Evolutionary conservation across 2,888 invertebrate genomes (phyloP), one percentile per base, ranked within the genome.

Genomic region (Dicyrtoma fusca): DNA sequence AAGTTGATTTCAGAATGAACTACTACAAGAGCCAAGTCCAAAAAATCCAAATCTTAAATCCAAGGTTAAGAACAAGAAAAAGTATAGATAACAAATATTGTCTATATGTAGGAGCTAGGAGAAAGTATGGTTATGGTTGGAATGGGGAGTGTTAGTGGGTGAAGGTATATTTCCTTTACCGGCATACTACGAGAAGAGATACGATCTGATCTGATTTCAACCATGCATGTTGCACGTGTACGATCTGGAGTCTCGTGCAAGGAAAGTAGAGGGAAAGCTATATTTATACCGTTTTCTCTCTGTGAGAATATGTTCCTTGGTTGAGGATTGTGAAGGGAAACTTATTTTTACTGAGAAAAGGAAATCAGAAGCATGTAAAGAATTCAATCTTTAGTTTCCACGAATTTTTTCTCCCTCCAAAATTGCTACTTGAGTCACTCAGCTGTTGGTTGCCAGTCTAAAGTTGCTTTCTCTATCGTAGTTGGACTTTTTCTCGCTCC

Each of bases 311-410:
- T 17, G 53, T 10, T 53, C 19, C 53, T 53, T 6, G 25, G 57
- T 8, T n/a, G 4, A 53, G 19, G 53, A 57, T 57, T 25, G 57
- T 21, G 26, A 25, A 34, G 53, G 53, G 13, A 57, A 57, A 25
- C 25, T 57, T 25, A 25, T 57, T 57, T 57, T 57, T 57, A 13
- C n/a, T 57, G 3, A 25, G 57, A 57, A 57, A 57, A 25, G 25
- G 57, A 57, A 57, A 57, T 57, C 1, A 57, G 57, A 25, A 57
- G 21, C 57, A 57, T 57, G 57, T 57, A 57, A 57, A 25, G 57
- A 57, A 57, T 57, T 57, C 57, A 57, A 57, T 57, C 57, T 57
- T 57, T 57, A 57, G 57, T 57, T 57, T 57, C 25, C 21, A 57
- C 13, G 21, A 55, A 25, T 21, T 57, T 57, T 57, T 57, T 21